These are phyloP conservation scores for Hystrix brachyura DNA, from an alignment of 2,113 vertebrate species.

Conservation along the genomic window DNA sequence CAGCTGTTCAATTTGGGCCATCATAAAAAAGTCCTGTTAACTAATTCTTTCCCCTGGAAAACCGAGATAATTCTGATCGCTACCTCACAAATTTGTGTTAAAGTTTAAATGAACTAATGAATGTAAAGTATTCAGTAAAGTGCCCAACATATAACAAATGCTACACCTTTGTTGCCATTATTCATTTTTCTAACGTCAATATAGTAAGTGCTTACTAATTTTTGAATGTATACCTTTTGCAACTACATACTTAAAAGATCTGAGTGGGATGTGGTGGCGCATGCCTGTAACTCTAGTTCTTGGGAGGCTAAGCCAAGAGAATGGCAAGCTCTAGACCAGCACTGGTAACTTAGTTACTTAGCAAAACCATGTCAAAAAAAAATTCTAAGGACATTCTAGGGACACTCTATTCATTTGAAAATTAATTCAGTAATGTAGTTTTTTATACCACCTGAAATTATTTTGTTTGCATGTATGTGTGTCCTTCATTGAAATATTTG, in stretches of 20 bases:
- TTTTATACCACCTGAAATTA: slow-evolving; percentile 7
- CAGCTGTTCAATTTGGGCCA: neutral
- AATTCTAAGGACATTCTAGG: neutral
- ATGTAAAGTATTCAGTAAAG: neutral
- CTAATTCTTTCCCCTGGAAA: neutral
- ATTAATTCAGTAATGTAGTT: neutral
- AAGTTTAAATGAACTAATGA: neutral
- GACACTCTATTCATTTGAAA: neutral
- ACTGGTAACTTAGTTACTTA: neutral
- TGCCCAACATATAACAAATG: neutral
- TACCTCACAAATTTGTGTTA: neutral
- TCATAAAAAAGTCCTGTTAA: neutral
- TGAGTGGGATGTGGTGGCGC: neutral
- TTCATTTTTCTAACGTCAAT: neutral
- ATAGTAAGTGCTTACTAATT: neutral
- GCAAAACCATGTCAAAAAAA: neutral
- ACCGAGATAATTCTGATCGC: neutral
- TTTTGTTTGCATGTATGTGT: neutral
- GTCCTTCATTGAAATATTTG: neutral
- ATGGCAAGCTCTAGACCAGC: neutral
- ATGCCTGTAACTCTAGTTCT: neutral
- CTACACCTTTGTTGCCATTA: neutral
- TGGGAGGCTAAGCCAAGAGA: neutral
- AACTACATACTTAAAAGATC: neutral
- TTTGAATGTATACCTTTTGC: neutral